Conservation (phyloP, 53 echinoderm and acorn worm species). For the Actinopyga echinites region DNA sequence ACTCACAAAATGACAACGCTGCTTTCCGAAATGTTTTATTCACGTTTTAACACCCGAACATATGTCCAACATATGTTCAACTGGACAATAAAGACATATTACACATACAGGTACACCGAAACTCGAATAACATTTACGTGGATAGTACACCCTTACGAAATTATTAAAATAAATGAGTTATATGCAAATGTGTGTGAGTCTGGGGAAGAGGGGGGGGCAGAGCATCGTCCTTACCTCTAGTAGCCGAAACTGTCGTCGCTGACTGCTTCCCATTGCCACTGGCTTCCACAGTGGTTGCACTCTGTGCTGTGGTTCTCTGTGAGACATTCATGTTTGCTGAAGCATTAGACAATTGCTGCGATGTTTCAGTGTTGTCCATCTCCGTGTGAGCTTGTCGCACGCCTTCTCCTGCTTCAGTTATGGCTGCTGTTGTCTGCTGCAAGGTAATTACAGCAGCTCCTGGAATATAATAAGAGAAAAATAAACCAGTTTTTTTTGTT, state of each 20-base stretch:
- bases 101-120: no score
- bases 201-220: not conserved
- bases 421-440: not conserved
- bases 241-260: not conserved
- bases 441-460: no score
- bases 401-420: not conserved
- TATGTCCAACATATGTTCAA: no score
- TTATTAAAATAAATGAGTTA: no score
- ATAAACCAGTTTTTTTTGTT: not conserved
- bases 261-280: not conserved
- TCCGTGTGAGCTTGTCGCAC: slow-evolving; percentile 55
- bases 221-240: not conserved
- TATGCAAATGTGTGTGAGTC: no score
- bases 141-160: no score
- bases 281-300: slow-evolving; percentile 38
- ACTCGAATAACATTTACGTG: no score
- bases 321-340: slow-evolving; percentile 81
- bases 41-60: no score
- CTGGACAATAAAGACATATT: no score
- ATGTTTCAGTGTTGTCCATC: slow-evolving; percentile 91
- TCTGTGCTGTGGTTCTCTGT: slow-evolving; percentile 29
- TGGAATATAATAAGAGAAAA: not conserved
- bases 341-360: slow-evolving; percentile 92
- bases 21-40: no score
- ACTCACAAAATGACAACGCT: no score